Evolutionary conservation across 2,888 invertebrate species (phyloP), one percentile per base, ranked within the genome.

Genomic region (Unio pictorum): DNA sequence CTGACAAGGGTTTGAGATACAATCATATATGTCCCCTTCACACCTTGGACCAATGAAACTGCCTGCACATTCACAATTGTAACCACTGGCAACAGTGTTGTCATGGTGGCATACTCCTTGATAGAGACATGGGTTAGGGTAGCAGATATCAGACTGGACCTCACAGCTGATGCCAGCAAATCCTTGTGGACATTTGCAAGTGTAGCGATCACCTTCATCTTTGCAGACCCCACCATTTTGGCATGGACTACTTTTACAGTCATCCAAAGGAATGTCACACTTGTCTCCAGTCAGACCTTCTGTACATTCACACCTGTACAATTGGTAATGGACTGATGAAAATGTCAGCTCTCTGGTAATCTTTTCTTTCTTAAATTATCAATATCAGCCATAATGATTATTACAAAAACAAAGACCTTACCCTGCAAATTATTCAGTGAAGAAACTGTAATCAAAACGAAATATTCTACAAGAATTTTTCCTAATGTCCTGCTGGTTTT

Each of bases 81-180:
- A 89, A 11, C 83, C 82, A 7, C 65, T 34, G 8, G 80, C 66
- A n/a, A 68, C 60, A 5, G 72, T 68, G 62, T 68, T 71, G 67
- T 84, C 82, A 30, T 75, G 76, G 55, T 75, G 55, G 79, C 88
- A 88, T 1, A 80, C 80, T n/a, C 83, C 86, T 34, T 74, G 75
- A 72, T 86, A 82, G 78, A 74, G 78, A 74, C 88, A 88, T 6
- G 87, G 87, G 58, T 79, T 78, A 6, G 85, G 82, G 65, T 76
- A 77, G 70, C 88, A 88, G n/a, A 76, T 73, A 67, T 86, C 84
- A 0, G 93, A 92, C 90, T 97, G 96, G 61, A 94, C 91, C 89
- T 97, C 96, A 90, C 97, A 98, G 67, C 93, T 92, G 18, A 92
- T 87, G 1, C 97, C 97, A 6, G 92, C 91, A 90, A 94, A 96